Evolutionary conservation across 2,797 vertebrate species (phyloP).

Genomic region (Artibeus jamaicensis): DNA sequence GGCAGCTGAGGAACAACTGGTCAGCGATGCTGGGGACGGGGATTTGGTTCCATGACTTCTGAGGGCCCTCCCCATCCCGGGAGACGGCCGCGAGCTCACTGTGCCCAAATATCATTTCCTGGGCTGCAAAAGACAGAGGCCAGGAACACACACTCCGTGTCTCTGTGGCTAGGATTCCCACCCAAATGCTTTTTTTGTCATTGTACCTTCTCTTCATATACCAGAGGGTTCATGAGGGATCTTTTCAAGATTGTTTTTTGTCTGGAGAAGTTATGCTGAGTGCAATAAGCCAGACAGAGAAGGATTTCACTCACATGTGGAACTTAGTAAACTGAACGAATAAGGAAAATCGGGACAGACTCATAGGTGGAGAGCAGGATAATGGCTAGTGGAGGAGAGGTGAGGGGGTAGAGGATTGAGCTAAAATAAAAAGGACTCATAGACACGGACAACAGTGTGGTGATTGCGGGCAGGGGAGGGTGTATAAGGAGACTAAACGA

Average conservation of each 20-base stretch:
- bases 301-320: not conserved
- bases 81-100: not conserved
- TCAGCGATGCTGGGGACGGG: not conserved
- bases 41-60: not conserved
- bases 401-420: not conserved
- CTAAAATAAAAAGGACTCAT: not conserved
- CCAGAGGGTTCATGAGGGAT: not conserved
- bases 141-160: not conserved
- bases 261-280: not conserved
- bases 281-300: not conserved
- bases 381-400: not conserved
- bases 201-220: not conserved
- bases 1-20: constrained; percentile 72
- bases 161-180: not conserved
- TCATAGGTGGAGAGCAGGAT: not conserved
- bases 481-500: not conserved
- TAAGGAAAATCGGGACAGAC: not conserved
- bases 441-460: not conserved
- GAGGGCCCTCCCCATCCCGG: not conserved
- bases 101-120: not conserved
- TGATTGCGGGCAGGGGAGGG: not conserved
- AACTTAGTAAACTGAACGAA: not conserved
- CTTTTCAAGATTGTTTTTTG: not conserved
- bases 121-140: not conserved
- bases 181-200: not conserved